Conservation (phyloP, 2,888 invertebrate genomes). For the Sceliomorpha sp. region DNA sequence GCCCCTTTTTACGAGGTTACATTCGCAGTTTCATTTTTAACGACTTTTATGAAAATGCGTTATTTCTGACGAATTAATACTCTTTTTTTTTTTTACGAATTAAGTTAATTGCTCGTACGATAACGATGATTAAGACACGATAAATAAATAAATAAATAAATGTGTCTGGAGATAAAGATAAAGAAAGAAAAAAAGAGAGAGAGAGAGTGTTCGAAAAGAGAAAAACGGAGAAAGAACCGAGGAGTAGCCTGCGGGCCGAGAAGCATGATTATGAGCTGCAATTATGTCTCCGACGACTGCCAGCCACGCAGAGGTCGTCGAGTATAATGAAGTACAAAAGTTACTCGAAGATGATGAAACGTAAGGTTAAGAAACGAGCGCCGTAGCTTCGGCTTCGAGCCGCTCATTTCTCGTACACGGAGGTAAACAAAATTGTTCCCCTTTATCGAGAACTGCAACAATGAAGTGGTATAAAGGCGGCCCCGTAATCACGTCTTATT, state of each 20-base stretch:
- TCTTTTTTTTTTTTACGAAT: too few relatives aligned
- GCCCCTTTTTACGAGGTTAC: constrained; percentile 2
- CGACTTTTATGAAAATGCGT: too few relatives aligned
- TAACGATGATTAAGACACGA: too few relatives aligned
- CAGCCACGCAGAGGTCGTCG: constrained; percentile 71
- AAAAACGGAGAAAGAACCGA: constrained; percentile 49
- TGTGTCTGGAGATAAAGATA: constrained; percentile 39
- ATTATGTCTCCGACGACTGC: constrained; percentile 74
- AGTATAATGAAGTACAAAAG: constrained; percentile 59
- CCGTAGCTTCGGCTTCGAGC: too few relatives aligned
- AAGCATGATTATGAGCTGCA: constrained; percentile 74
- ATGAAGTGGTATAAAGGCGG: constrained; percentile 32
- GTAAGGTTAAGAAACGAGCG: constrained; percentile 39
- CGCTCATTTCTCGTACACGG: too few relatives aligned
- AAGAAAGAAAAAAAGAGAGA: constrained; percentile 38
- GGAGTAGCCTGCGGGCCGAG: constrained; percentile 61
- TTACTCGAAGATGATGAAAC: constrained; percentile 43
- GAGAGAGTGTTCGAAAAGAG: constrained; percentile 25
- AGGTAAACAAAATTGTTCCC: constrained; percentile 37
- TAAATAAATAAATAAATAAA: too few relatives aligned
- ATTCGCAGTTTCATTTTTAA: too few relatives aligned
- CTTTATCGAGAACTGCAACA: constrained; percentile 35
- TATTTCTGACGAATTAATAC: too few relatives aligned
- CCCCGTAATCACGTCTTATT: constrained; percentile 38
- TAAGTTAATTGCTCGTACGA: too few relatives aligned